phyloP scores from a whole-genome alignment of 2,797 vertebrate species.

The Ateles fusciceps region DNA sequence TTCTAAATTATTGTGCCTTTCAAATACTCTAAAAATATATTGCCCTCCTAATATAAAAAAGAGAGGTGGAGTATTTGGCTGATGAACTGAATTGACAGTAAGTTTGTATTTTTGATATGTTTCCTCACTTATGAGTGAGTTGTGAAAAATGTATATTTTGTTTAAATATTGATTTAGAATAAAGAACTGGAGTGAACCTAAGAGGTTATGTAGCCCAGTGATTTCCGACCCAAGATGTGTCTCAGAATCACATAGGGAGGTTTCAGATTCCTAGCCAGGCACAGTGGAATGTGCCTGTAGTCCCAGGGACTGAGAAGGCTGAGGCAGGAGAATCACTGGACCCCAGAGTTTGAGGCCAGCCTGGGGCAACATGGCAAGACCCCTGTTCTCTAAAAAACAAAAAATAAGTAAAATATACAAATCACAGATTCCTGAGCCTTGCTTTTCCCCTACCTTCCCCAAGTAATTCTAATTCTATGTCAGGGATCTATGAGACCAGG shows the following conservation, averaged over 20 bases:
- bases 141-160: constrained; percentile 45
- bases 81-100: constrained; percentile 41
- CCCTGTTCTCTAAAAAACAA: neutral
- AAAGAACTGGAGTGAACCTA: neutral
- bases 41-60: constrained; percentile 43
- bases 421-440: neutral
- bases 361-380: neutral
- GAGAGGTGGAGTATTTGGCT: constrained; percentile 29
- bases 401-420: neutral
- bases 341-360: neutral
- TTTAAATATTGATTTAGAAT: constrained; percentile 57
- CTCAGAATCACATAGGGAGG: neutral
- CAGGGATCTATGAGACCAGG: neutral
- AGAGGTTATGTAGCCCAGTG: neutral
- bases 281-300: neutral
- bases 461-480: neutral
- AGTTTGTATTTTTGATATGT: constrained; percentile 63
- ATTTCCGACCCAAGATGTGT: neutral
- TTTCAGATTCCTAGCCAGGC: neutral
- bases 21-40: constrained; percentile 46
- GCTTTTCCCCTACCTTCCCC: neutral
- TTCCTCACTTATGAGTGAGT: constrained; percentile 55
- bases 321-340: neutral
- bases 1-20: constrained; percentile 53
- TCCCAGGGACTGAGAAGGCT: neutral